These are phyloP conservation scores for Stichodactyla mertensii DNA, from an alignment of 64 coral and sea anemone genomes.

Conservation along the genomic window DNA sequence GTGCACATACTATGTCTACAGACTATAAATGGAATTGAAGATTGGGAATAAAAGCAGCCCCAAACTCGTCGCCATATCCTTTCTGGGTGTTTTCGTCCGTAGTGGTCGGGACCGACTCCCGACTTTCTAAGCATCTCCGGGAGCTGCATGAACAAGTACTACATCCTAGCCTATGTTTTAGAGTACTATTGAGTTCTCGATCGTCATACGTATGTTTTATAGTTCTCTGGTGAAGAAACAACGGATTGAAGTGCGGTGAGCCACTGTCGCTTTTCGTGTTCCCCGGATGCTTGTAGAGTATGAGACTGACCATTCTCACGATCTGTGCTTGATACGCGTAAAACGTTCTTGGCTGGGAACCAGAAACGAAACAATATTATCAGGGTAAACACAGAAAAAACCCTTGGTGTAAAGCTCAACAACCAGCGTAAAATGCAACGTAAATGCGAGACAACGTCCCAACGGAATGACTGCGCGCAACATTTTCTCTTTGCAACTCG, in stretches of 20 bases:
- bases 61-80: background rate
- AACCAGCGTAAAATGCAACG: no score
- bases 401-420: no score
- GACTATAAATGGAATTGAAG: background rate
- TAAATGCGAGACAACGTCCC: no score
- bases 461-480: no score
- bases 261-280: conserved; percentile 87
- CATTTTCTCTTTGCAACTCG: no score
- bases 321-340: conserved; percentile 71
- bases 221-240: conserved; percentile 51
- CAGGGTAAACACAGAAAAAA: background rate
- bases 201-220: conserved; percentile 63
- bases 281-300: conserved; percentile 70
- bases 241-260: conserved; percentile 62
- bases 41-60: background rate
- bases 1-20: background rate
- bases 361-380: background rate
- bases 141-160: background rate
- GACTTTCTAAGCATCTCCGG: no score
- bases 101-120: background rate
- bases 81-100: background rate
- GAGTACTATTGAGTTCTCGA: background rate
- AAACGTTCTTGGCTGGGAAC: conserved; percentile 69
- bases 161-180: background rate
- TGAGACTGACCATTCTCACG: conserved; percentile 68